Evolutionary conservation across 2,888 invertebrate genomes (phyloP).

Genomic region (Carterocephalus palaemon): DNA sequence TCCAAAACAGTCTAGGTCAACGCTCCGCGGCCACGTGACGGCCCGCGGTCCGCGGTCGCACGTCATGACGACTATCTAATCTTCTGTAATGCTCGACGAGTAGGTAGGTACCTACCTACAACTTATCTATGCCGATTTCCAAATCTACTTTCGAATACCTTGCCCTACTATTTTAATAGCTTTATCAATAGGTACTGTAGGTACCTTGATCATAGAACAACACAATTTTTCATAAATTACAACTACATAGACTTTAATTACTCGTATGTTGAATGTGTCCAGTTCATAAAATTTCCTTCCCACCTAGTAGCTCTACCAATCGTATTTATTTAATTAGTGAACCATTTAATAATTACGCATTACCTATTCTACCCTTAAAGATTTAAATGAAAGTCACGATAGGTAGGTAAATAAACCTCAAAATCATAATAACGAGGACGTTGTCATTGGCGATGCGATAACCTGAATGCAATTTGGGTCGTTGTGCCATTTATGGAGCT

Average conservation of each 20-base stretch:
- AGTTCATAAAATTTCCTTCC: no score
- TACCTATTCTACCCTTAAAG: no score
- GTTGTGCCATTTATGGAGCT: constrained; percentile 43
- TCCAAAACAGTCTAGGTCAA: constrained; percentile 74
- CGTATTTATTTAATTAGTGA: no score
- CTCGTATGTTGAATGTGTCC: no score
- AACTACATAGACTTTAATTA: no score
- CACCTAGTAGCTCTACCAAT: no score
- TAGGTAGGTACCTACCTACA: constrained; percentile 33
- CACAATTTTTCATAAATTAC: no score
- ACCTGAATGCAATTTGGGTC: constrained; percentile 62
- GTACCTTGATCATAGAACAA: no score
- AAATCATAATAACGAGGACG: neutral
- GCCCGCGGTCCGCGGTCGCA: constrained; percentile 32
- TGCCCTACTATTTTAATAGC: neutral
- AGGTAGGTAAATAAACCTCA: neutral
- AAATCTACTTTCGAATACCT: constrained; percentile 10
- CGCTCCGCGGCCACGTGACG: constrained; percentile 68
- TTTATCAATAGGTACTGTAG: neutral
- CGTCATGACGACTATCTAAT: constrained; percentile 40
- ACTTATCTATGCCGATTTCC: constrained; percentile 35
- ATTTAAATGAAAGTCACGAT: no score
- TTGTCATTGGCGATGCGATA: constrained; percentile 39
- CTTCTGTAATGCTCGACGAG: constrained; percentile 39
- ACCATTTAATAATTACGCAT: no score